Base-by-base conservation (phyloP, 2,113 vertebrate genomes). In the Heptranchias perlo region DNA sequence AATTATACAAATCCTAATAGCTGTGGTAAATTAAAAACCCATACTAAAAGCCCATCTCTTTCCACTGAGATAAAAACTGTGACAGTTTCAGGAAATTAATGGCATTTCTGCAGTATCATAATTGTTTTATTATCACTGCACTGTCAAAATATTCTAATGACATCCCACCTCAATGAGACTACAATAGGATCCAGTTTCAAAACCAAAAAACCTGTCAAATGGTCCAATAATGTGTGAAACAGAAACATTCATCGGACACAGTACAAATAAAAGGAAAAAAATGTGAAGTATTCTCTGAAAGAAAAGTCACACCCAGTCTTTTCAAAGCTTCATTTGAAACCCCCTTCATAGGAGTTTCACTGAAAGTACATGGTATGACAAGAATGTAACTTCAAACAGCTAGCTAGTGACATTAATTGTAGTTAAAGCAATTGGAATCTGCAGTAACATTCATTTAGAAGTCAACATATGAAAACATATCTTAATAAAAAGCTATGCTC, bases 111-210 rank as follows among this genome's bases (percentile, higher is more conserved):
- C n/a, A n/a, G 35, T 39, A n/a, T 93, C 61, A 39, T 93, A 39
- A 93, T 93, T 62, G 58, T 62, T 93, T 62, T 62, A 21, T n/a
- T 93, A 44, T 93, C 89, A 93, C 35, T 2, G 54, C 61, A 13
- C 58, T 93, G 58, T 93, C 89, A 93, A 93, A 93, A 93, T 93
- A 93, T 5, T 64, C 18, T n/a, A 62, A 21, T 62, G 58, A 93
- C 58, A 39, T 93, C 61, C n/a, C n/a, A n/a, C 35, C 89, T 62
- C 89, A 93, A 93, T 93, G 58, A 64, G 54, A 61, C 86, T n/a
- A 39, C 58, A 93, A 93, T 5, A 64, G 89, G 89, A 93, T 93
- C 89, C n/a, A 62, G 39, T 93, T 93, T 93, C 89, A 93, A 93
- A 93, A 93, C 89, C 18, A n/a, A 16, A 10, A 93, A 62, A 28